Base-by-base conservation (phyloP, 1,140 invertebrate genomes). In the Gerris buenoi region DNA sequence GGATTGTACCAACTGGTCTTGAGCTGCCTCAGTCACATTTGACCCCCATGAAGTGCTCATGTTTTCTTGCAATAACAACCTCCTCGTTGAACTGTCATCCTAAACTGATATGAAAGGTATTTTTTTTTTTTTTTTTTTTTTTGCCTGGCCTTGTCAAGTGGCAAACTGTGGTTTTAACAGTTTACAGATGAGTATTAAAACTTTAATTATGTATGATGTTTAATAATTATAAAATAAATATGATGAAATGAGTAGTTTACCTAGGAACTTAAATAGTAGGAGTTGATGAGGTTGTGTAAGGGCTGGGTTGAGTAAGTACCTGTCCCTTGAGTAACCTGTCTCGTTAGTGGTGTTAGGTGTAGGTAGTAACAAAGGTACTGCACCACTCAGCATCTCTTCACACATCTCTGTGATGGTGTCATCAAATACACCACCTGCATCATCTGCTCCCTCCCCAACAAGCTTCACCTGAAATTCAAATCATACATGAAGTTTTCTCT, bases 351-450 rank as follows among this genome's bases (percentile, higher is more conserved):
- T 78, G 74, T 84, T 84, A 14, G 83, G 83, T 2, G 82, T 84
- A 10, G 81, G 81, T 15, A 84, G 76, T 22, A 84, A 74, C 22
- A 83, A 74, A 26, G 81, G 80, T 0, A 84, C 79, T 2, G 75
- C 72, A 2, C 79, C 80, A 22, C 75, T 77, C 22, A 77, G 75
- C 14, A 84, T 77, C 75, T 84, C 83, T 69, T 81, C 77, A 72
- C 85, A 86, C 83, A 87, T 86, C 73, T 86, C 84, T 2, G 85
- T 86, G 28, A 87, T 86, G 1, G 84, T 87, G 74, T 87, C 86
- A 75, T 87, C 85, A 78, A 86, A 87, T 15, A 87, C 86, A 23
- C 85, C 85, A 0, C 84, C 81, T 23, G 85, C 85, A 79, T 87
- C 86, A 75, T 87, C 86, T 2, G 85, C 86, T 2, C 85, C 85